These are phyloP conservation scores for Alosa alosa DNA, from an alignment of 2,113 vertebrate species.

Conservation along the genomic window DNA sequence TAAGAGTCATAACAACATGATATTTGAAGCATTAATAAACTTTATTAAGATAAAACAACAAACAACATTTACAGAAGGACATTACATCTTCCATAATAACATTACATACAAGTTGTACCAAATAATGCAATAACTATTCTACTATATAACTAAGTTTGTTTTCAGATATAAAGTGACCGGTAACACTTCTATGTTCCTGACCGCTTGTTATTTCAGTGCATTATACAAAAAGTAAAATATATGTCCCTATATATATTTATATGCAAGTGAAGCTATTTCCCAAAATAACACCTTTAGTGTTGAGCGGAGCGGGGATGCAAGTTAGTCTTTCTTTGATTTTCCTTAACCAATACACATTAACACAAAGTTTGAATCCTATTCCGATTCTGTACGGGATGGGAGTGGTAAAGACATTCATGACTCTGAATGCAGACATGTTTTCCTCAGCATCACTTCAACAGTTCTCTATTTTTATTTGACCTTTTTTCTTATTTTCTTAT, in stretches of 20 bases:
- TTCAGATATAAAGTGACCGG: constrained; percentile 69
- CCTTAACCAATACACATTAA: constrained; percentile 4
- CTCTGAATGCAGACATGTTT: constrained; percentile 64
- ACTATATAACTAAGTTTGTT: constrained; percentile 75
- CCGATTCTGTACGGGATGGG: neutral
- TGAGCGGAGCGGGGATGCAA: constrained; percentile 70
- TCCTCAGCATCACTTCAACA: constrained; percentile 60
- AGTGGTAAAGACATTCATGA: constrained; percentile 54
- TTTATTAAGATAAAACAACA: constrained; percentile 89
- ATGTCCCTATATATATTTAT: constrained; percentile 33
- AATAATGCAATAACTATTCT: constrained; percentile 84
- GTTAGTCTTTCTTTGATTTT: constrained; percentile 24
- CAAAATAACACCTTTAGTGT: constrained; percentile 66
- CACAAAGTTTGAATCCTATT: neutral
- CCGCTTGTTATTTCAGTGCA: constrained; percentile 78
- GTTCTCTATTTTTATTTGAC: constrained; percentile 26
- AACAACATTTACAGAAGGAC: constrained; percentile 91
- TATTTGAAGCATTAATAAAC: constrained; percentile 69
- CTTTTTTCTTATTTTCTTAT: constrained; percentile 45
- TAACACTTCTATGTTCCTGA: constrained; percentile 75
- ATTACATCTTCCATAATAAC: constrained; percentile 94
- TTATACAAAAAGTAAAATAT: constrained; percentile 69
- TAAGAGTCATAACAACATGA: neutral
- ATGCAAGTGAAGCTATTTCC: constrained; percentile 64
- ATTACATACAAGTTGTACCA: constrained; percentile 90